Percentiles rank a stretch among this genome's conserved stretches.
Evolutionary conservation across 2,888 invertebrate species (phyloP).

Genomic region (Chloromyia formosa): DNA sequence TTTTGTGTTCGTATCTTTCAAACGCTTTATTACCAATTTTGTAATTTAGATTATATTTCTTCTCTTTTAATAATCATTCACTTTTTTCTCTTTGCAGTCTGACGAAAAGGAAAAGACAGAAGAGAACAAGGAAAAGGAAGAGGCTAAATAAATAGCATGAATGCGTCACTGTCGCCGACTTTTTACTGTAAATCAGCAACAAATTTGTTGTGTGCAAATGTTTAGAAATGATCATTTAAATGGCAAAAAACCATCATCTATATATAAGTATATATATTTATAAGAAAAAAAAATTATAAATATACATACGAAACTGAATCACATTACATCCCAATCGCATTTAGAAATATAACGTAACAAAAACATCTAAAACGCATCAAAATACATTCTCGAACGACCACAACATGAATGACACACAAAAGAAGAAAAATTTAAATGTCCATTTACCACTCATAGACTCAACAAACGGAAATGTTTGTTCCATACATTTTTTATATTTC

Average conservation of each 20-base stretch:
- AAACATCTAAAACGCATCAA: slow-evolving; percentile 21
- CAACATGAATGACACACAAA: neutral
- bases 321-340: slow-evolving; percentile 13
- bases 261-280: slow-evolving; percentile 39
- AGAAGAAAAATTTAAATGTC: neutral
- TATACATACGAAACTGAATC: slow-evolving; percentile 19
- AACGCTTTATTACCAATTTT: too few relatives aligned
- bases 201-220: slow-evolving; percentile 41
- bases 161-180: neutral
- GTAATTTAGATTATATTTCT: too few relatives aligned
- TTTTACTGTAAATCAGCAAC: slow-evolving; percentile 3
- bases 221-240: slow-evolving; percentile 50
- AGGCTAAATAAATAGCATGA: slow-evolving; percentile 60
- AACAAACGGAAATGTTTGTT: neutral
- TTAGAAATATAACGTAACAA: slow-evolving; percentile 20
- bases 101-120: slow-evolving; percentile 82
- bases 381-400: slow-evolving; percentile 3
- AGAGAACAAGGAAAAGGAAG: slow-evolving; percentile 75
- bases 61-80: neutral
- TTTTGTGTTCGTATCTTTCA: too few relatives aligned
- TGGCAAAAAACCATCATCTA: slow-evolving; percentile 26
- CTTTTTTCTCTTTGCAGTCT: slow-evolving; percentile 65
- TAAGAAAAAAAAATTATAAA: slow-evolving; percentile 26
- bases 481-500: slow-evolving; percentile 39
- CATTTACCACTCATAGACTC: neutral